Conservation (phyloP, 2,888 invertebrate species). For the Callyntrura sp. region DNA sequence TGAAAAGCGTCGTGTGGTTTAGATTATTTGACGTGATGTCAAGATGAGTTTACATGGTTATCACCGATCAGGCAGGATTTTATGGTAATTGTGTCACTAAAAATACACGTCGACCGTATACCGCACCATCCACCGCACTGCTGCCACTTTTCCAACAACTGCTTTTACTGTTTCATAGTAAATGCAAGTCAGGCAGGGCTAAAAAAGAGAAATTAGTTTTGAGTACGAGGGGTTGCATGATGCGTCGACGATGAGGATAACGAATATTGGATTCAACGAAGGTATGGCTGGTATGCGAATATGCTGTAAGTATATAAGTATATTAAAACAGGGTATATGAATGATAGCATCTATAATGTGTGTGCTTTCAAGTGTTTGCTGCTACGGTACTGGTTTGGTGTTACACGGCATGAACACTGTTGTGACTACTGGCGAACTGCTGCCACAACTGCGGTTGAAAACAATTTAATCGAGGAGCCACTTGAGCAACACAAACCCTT, state of each 20-base stretch:
- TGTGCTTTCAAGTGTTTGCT: conserved; percentile 19
- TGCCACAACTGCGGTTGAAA: conserved; percentile 75
- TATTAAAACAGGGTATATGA: too few species aligned
- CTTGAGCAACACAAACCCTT: conserved; percentile 77
- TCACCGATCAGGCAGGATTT: conserved; percentile 80
- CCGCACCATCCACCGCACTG: not conserved
- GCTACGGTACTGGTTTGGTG: conserved; percentile 9
- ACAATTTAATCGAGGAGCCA: conserved; percentile 81
- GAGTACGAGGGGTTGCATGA: conserved; percentile 31
- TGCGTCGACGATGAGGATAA: conserved; percentile 45
- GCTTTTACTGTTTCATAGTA: conserved; percentile 28
- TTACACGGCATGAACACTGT: conserved; percentile 58
- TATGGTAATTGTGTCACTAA: conserved; percentile 79
- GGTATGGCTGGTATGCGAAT: not conserved
- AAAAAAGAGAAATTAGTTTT: conserved; percentile 61
- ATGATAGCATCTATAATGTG: not conserved
- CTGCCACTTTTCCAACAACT: conserved; percentile 12
- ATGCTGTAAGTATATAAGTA: not conserved
- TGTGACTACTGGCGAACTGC: conserved; percentile 73
- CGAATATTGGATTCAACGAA: not conserved
- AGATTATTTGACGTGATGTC: conserved; percentile 78
- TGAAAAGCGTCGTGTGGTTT: conserved; percentile 74
- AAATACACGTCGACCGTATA: conserved; percentile 54
- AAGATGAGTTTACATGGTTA: conserved; percentile 80
- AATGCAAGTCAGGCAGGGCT: conserved; percentile 22